Base-by-base conservation (phyloP, 2,797 vertebrate species). In the Nyctalus aviator region DNA sequence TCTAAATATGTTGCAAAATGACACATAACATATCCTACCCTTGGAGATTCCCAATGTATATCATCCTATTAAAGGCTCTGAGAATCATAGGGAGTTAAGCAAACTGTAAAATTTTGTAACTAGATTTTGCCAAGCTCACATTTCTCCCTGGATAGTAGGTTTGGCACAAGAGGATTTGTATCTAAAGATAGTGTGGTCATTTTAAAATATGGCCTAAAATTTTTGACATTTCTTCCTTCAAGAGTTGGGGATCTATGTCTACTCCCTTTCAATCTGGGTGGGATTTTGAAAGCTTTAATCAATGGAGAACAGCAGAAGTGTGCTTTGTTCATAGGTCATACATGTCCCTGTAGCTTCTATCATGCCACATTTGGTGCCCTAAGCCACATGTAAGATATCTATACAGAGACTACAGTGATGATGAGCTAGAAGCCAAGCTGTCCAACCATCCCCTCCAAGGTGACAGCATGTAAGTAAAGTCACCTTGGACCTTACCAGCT, bases 121-220 rank as follows among this genome's bases (percentile, higher is more conserved):
- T 84, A 13, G 10, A 84, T 87, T 86, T 95, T 84, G 25, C 5
- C 13, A 90, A 84, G 94, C 17, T 71, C 23, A 6, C n/a, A 8
- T 66, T 76, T 27, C 21, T 15, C 6, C 2, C 0, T 2, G 8
- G 64, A 13, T 48, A 17, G 13, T 46, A 64, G 8, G 6, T 87
- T 91, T 94, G 55, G 27, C 12, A 57, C 0, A 78, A 30, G 15
- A 75, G 9, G 2, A 32, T 62, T 59, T 83, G 35, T 73, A 23
- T 90, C 32, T 72, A 86, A 78, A 88, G 37, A 14, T 21, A 85
- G 6, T 57, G 5, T 11, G 8, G 32, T 79, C 69, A 14, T 57
- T 94, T 96, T 41, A 82, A 95, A 81, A 79, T 12, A n/a, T 57
- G 57, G 13, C 41, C 44, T 84, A 20, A 76, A 30, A 81, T 88